Conservation (phyloP, 1,140 invertebrate genomes). For the Oreohelix idahoensis region DNA sequence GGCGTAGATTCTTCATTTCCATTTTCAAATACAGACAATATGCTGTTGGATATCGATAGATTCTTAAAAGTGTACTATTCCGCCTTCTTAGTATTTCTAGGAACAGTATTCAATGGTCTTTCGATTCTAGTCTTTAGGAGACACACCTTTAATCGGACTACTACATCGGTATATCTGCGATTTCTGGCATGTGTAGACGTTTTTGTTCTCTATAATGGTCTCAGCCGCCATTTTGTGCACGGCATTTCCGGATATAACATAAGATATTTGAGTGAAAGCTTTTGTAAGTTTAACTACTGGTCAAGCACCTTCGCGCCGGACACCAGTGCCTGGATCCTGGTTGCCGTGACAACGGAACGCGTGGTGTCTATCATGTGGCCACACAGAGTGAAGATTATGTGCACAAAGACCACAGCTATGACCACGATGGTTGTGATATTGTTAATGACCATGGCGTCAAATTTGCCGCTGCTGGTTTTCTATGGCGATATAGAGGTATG, state of each 20-base stretch:
- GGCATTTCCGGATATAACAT: slow-evolving; percentile 21
- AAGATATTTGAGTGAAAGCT: neutral
- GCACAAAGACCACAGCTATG: neutral
- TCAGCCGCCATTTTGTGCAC: slow-evolving; percentile 29
- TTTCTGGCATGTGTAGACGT: slow-evolving; percentile 25
- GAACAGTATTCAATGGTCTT: slow-evolving; percentile 31
- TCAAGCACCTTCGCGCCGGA: slow-evolving; percentile 8
- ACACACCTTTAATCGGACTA: neutral
- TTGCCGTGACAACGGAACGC: slow-evolving; percentile 27
- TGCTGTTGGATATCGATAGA: too few species aligned
- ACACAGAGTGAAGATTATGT: slow-evolving; percentile 20
- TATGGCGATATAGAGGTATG: slow-evolving; percentile 16
- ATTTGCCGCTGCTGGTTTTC: slow-evolving; percentile 12
- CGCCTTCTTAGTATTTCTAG: neutral
- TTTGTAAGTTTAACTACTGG: slow-evolving; percentile 37
- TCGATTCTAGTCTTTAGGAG: slow-evolving; percentile 10
- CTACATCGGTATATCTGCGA: slow-evolving; percentile 21
- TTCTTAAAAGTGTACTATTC: slow-evolving; percentile 30
- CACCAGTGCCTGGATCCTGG: slow-evolving; percentile 32
- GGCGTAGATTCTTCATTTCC: too few species aligned
- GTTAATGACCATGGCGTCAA: neutral
- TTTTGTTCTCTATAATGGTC: slow-evolving; percentile 31
- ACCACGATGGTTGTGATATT: neutral
- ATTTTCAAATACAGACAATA: too few species aligned
- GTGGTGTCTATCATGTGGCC: slow-evolving; percentile 16